These are phyloP conservation scores for Calosoma granatense DNA, from an alignment of 1,140 invertebrate genomes.

Conservation along the genomic window DNA sequence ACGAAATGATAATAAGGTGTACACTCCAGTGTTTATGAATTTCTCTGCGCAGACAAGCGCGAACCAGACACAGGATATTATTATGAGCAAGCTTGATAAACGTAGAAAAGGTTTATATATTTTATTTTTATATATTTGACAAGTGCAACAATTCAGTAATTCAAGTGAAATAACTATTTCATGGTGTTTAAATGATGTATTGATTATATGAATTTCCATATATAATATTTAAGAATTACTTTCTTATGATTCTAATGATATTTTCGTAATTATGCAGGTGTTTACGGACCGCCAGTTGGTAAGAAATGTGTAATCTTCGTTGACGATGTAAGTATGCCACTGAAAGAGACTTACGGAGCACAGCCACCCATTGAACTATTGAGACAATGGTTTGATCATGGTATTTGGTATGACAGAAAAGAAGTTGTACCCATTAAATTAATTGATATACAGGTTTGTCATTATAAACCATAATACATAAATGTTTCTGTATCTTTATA, in stretches of 20 bases:
- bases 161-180: neutral
- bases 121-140: conserved; percentile 7
- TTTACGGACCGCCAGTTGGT: conserved; percentile 85
- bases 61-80: conserved; percentile 89
- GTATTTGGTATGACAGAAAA: conserved; percentile 88
- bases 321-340: conserved; percentile 89
- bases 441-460: conserved; percentile 70
- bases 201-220: neutral
- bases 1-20: conserved; percentile 67
- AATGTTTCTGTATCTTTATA: conserved; percentile 6
- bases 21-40: conserved; percentile 78
- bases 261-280: conserved; percentile 45
- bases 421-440: conserved; percentile 75
- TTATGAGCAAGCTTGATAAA: conserved; percentile 92
- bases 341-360: conserved; percentile 77
- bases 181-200: neutral
- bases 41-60: conserved; percentile 92
- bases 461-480: conserved; percentile 1
- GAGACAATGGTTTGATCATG: conserved; percentile 82
- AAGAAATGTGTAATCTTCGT: conserved; percentile 87
- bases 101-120: conserved; percentile 64
- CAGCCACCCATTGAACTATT: conserved; percentile 88
- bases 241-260: too few species aligned
- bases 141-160: neutral
- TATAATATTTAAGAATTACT: neutral